Conservation (phyloP, 2,888 invertebrate species). For the Caradrina clavipalpis region DNA sequence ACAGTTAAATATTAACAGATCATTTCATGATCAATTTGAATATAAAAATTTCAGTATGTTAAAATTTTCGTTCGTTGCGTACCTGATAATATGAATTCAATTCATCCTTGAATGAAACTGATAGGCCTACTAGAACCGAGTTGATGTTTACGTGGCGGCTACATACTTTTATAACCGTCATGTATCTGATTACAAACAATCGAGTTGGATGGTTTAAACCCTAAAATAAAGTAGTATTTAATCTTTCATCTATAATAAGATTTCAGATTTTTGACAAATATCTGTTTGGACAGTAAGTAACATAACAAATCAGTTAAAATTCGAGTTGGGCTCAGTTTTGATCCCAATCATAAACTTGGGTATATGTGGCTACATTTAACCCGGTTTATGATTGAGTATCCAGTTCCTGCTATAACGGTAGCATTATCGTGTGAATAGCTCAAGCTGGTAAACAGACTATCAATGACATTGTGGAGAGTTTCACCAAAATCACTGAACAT, state of each 20-base stretch:
- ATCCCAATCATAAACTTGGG: too few relatives aligned
- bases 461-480: constrained; percentile 17
- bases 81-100: background rate
- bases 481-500: too few relatives aligned
- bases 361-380: background rate
- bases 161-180: too few relatives aligned
- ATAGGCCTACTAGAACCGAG: background rate
- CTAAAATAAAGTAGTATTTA: background rate
- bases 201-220: background rate
- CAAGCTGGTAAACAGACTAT: constrained; percentile 1
- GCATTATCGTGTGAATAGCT: too few relatives aligned
- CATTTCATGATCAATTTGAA: constrained; percentile 23
- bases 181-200: background rate
- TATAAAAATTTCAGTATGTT: background rate
- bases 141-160: background rate
- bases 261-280: background rate
- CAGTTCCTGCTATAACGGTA: too few relatives aligned
- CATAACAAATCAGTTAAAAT: constrained; percentile 10
- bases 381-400: background rate
- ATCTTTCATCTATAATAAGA: too few relatives aligned
- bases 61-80: constrained; percentile 1
- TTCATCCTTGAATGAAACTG: background rate
- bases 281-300: constrained; percentile 23
- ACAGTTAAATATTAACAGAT: constrained; percentile 28
- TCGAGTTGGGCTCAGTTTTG: too few relatives aligned